phyloP scores from a whole-genome alignment of 1,140 invertebrate genomes.

The Pseudachorutes palmiensis region DNA sequence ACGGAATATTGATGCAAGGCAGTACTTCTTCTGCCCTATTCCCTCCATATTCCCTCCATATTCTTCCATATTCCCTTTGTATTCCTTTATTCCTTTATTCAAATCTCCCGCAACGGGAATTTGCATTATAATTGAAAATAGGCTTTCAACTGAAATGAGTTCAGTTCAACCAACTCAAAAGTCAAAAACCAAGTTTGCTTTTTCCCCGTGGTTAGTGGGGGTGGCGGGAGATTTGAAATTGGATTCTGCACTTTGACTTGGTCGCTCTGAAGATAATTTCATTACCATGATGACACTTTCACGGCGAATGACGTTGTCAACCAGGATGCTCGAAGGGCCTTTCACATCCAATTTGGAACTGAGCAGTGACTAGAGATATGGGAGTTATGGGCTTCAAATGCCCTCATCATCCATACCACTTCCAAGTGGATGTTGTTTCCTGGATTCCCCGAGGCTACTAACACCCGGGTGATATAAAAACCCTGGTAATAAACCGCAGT shows the following conservation, averaged over 20 bases:
- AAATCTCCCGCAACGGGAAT: conserved; percentile 20
- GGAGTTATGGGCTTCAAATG: too few relatives aligned
- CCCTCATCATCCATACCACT: too few relatives aligned
- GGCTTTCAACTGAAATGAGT: conserved; percentile 2
- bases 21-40: not conserved
- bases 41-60: not conserved
- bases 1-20: conserved; percentile 27
- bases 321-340: too few relatives aligned
- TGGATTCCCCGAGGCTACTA: too few relatives aligned
- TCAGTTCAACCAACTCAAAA: not conserved
- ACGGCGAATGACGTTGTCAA: not conserved
- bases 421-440: too few relatives aligned
- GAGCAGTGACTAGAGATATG: too few relatives aligned
- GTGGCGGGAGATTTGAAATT: not conserved
- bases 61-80: too few relatives aligned
- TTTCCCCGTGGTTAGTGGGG: too few relatives aligned
- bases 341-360: too few relatives aligned
- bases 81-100: conserved; percentile 5
- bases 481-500: too few relatives aligned
- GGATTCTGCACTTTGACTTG: not conserved
- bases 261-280: not conserved
- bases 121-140: conserved; percentile 36
- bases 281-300: not conserved
- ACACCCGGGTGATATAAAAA: too few relatives aligned
- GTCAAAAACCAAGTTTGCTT: too few relatives aligned